phyloP scores from a whole-genome alignment of 2,113 vertebrate species.

The Halcyon senegalensis region DNA sequence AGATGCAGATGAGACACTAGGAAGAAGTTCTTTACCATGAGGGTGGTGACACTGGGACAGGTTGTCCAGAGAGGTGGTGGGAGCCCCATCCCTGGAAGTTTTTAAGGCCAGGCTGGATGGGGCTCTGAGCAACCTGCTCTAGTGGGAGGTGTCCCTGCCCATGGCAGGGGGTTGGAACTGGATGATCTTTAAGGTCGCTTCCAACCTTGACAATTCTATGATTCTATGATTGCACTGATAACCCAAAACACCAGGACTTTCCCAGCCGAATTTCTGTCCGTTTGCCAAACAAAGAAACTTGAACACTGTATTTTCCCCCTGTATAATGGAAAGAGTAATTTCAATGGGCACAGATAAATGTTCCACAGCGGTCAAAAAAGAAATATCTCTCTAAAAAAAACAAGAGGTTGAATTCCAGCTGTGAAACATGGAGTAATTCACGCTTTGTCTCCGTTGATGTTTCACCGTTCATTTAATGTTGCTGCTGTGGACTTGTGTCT shows the following conservation, averaged over 20 bases:
- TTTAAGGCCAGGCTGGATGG: too few relatives aligned
- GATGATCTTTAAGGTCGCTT: too few relatives aligned
- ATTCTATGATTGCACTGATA: not conserved
- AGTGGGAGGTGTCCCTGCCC: too few relatives aligned
- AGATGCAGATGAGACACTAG: too few relatives aligned
- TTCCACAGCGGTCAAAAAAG: not conserved
- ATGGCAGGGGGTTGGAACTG: too few relatives aligned
- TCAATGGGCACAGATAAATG: not conserved
- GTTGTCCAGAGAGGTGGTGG: too few relatives aligned
- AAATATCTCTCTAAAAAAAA: not conserved
- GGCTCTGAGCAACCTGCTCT: too few relatives aligned
- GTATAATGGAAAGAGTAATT: not conserved
- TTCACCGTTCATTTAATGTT: conserved; percentile 12
- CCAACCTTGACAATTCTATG: too few relatives aligned
- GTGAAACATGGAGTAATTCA: not conserved
- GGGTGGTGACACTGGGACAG: too few relatives aligned
- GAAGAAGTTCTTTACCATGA: too few relatives aligned
- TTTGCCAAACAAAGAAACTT: not conserved
- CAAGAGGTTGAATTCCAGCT: not conserved
- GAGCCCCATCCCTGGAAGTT: too few relatives aligned
- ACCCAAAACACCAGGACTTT: not conserved
- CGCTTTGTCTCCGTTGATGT: not conserved
- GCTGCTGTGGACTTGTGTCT: not conserved
- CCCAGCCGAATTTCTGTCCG: not conserved
- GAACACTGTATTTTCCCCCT: not conserved